Conservation (phyloP, 30 jellyfish, hydroid and myxozoan species). For the Cassiopea xamachana region DNA sequence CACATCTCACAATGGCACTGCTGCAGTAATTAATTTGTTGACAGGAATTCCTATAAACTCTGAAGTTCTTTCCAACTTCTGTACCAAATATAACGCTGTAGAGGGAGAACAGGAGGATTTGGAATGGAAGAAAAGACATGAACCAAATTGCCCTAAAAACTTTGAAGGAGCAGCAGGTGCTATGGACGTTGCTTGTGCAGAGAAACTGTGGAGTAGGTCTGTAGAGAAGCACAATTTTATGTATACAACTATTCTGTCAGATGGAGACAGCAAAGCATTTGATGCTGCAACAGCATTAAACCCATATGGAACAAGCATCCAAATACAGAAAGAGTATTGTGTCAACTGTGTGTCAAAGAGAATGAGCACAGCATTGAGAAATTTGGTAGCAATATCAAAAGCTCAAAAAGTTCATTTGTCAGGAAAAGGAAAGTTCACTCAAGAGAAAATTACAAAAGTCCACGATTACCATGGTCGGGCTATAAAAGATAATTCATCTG, state of each 20-base stretch:
- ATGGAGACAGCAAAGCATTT: conserved; percentile 52
- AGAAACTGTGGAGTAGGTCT: conserved; percentile 25
- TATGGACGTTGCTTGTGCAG: conserved; percentile 16
- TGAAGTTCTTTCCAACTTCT: too few species aligned
- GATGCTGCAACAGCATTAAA: not conserved
- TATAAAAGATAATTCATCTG: conserved; percentile 20
- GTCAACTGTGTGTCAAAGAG: not conserved
- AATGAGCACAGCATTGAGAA: conserved; percentile 30
- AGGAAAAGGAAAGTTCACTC: conserved; percentile 66
- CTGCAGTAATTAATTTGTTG: too few species aligned
- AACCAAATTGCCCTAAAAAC: too few species aligned
- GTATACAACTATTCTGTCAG: conserved; percentile 44
- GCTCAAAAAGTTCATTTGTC: conserved; percentile 6
- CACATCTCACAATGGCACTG: too few species aligned
- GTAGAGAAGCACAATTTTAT: not conserved
- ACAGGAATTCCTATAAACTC: too few species aligned
- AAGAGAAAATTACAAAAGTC: conserved; percentile 23
- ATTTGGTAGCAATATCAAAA: conserved; percentile 1
- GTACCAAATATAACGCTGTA: too few species aligned
- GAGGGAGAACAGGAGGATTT: too few species aligned
- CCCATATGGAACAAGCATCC: not conserved
- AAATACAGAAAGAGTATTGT: conserved; percentile 7
- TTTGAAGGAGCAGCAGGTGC: conserved; percentile 7
- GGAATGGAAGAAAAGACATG: too few species aligned
- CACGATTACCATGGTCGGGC: conserved; percentile 42